Evolutionary conservation across 2,888 invertebrate genomes (phyloP).

Genomic region (Eristalis intricaria): DNA sequence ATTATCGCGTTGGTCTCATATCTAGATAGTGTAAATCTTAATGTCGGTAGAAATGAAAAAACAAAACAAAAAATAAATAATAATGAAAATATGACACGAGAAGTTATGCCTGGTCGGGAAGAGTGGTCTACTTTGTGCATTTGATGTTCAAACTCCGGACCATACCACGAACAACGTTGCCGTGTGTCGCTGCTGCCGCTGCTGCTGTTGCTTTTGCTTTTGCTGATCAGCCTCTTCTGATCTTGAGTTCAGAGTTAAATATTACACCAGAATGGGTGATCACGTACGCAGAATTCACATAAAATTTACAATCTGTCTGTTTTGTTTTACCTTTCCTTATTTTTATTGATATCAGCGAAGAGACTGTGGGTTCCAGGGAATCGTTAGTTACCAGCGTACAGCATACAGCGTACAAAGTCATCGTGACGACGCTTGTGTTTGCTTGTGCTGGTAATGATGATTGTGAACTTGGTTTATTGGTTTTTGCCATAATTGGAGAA

Average conservation of each 20-base stretch:
- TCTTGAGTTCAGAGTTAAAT: slow-evolving; percentile 74
- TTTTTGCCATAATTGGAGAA: slow-evolving; percentile 53
- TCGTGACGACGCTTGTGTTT: background rate
- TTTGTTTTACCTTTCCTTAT: slow-evolving; percentile 68
- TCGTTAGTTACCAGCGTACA: background rate
- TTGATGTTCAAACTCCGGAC: slow-evolving; percentile 17
- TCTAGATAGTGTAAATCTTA: slow-evolving; percentile 68
- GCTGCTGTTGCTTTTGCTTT: slow-evolving; percentile 10
- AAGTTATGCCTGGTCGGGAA: slow-evolving; percentile 62
- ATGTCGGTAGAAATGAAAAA: slow-evolving; percentile 57
- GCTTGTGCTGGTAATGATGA: background rate
- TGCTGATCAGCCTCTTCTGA: slow-evolving; percentile 67
- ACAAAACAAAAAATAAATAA: slow-evolving; percentile 9
- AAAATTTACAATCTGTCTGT: slow-evolving; percentile 71
- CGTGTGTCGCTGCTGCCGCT: background rate
- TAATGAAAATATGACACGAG: slow-evolving; percentile 68
- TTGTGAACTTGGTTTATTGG: slow-evolving; percentile 56
- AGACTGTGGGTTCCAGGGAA: slow-evolving; percentile 54
- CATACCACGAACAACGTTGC: background rate
- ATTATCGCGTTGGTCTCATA: slow-evolving; percentile 60
- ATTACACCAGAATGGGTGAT: slow-evolving; percentile 81
- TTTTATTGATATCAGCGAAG: slow-evolving; percentile 63
- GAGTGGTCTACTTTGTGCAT: slow-evolving; percentile 65
- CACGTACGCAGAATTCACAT: slow-evolving; percentile 77
- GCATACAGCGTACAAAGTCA: background rate